Evolutionary conservation across 2,797 vertebrate species (phyloP).

Genomic region (Aldrovandia affinis): DNA sequence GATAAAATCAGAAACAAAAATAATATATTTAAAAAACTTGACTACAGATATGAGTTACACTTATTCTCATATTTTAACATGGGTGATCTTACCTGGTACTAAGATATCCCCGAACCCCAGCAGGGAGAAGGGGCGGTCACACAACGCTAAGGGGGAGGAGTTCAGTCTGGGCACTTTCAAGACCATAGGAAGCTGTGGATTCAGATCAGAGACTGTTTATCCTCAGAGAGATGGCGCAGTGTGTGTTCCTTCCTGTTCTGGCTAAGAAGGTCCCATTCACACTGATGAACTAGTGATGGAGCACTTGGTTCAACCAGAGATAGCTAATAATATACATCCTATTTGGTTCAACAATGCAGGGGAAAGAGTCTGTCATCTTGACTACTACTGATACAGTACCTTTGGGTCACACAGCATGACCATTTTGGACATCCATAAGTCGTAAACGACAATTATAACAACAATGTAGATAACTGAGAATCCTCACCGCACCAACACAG

Average conservation of each 20-base stretch:
- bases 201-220: background rate
- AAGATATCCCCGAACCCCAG: constrained; percentile 95
- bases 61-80: too few species aligned
- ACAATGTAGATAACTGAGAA: too few species aligned
- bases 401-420: background rate
- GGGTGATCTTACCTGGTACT: constrained; percentile 85
- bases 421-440: background rate
- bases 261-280: background rate
- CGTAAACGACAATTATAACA: background rate
- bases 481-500: too few species aligned
- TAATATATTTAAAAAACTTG: too few species aligned
- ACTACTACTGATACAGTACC: background rate
- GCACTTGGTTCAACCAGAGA: background rate
- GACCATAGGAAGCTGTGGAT: constrained; percentile 91
- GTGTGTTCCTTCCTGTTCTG: background rate
- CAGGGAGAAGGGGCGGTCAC: constrained; percentile 92
- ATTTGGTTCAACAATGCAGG: too few species aligned
- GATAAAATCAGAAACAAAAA: too few species aligned
- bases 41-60: too few species aligned
- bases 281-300: background rate
- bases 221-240: background rate
- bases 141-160: constrained; percentile 86
- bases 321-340: too few species aligned
- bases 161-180: constrained; percentile 93
- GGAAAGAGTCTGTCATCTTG: too few species aligned